Evolutionary conservation across 2,113 vertebrate species (phyloP).

Genomic region (Progne subis): DNA sequence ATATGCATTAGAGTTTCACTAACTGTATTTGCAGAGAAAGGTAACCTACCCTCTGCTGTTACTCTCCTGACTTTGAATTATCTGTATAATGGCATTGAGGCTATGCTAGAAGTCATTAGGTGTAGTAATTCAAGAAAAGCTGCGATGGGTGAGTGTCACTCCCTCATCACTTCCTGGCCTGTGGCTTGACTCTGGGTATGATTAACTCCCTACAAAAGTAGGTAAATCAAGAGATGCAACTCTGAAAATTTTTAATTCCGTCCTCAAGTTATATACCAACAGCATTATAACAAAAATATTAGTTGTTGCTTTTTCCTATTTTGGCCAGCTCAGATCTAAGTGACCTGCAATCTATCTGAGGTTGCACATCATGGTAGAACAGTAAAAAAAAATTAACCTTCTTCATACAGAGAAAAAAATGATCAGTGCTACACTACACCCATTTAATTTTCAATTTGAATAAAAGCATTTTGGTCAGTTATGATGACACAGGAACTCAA

Average conservation of each 20-base stretch:
- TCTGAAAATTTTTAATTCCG: not conserved
- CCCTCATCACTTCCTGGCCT: not conserved
- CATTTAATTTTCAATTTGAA: not conserved
- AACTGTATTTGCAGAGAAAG: not conserved
- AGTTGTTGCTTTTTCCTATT: not conserved
- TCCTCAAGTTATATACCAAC: not conserved
- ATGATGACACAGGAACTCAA: not conserved
- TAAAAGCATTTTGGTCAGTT: not conserved
- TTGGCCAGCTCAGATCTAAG: not conserved
- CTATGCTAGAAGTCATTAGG: not conserved
- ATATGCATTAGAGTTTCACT: not conserved
- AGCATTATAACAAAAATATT: not conserved
- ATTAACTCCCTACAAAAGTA: not conserved
- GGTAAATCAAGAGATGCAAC: not conserved
- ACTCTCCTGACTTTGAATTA: not conserved
- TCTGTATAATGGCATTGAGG: not conserved
- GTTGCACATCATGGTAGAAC: not conserved
- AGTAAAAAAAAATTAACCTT: not conserved
- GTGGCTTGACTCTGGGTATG: not conserved
- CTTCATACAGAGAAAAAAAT: not conserved
- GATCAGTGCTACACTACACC: accelerated
- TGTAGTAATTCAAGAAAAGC: not conserved
- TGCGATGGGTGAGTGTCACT: not conserved
- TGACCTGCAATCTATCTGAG: not conserved
- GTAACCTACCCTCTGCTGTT: not conserved